A percentile compares a stretch with the other conserved stretches of the same genome.
phyloP scores from a whole-genome alignment of 2,113 vertebrate genomes.

The Silurus asotus region DNA sequence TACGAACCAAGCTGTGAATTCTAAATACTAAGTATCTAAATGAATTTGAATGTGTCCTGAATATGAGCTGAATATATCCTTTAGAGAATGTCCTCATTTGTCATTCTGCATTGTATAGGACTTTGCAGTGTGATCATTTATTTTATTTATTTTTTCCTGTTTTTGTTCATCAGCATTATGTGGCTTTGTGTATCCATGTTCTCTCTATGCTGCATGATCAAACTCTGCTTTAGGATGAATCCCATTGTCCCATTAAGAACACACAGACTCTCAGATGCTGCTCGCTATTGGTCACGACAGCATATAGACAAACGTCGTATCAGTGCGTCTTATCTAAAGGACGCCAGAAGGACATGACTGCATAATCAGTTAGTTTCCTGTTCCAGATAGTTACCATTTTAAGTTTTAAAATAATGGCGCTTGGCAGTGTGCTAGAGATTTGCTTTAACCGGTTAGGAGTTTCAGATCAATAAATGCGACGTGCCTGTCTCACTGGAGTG shows the following conservation, averaged over 20 bases:
- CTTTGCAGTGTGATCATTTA: neutral
- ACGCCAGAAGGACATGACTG: conserved; percentile 34
- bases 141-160: neutral
- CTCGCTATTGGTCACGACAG: conserved; percentile 4
- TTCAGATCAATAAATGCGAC: neutral
- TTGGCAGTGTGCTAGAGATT: neutral
- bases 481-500: neutral
- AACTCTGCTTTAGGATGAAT: conserved; percentile 9
- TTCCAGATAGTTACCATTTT: neutral
- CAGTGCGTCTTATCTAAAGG: conserved; percentile 24
- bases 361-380: conserved; percentile 20
- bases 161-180: conserved; percentile 20
- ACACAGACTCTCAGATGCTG: neutral
- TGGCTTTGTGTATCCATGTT: neutral
- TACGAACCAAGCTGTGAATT: neutral
- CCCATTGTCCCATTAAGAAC: conserved; percentile 6
- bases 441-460: neutral
- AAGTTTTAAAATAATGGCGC: neutral
- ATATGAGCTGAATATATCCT: conserved; percentile 28
- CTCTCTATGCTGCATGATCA: conserved; percentile 27
- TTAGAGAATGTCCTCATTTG: conserved; percentile 22
- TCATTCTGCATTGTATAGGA: conserved; percentile 8
- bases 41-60: neutral
- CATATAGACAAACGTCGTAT: conserved; percentile 25
- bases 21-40: neutral